Evolutionary conservation across 2,113 vertebrate genomes (phyloP), one percentile per base, ranked within the genome.

Genomic region (Sceloporus undulatus): DNA sequence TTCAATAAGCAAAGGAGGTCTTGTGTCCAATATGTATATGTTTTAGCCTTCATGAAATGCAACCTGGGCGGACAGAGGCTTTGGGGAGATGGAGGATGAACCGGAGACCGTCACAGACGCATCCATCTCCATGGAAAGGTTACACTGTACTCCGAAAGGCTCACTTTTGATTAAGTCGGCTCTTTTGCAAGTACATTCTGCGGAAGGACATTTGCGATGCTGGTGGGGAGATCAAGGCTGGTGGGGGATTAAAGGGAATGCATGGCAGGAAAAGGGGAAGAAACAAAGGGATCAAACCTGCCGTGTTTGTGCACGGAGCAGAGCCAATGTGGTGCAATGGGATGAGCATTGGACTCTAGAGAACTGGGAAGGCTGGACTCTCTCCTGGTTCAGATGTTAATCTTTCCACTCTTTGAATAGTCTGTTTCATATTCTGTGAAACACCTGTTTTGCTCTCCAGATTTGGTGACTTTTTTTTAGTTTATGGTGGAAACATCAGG

Each of bases 1-100:
- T 92, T 85, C 89, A 92, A 91, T 92, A 93, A 93, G 94, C 91
- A 89, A 86, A 92, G 93, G 87, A 93, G 90, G 87, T 91, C 94
- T 87, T 38, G 83, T 83, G 68, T 90, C 65, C 93, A 79, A 79
- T 23, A 79, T 48, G 19, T 54, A 91, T 91, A 91, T 91, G 90
- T 84, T 94, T 88, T 92, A 94, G 94, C 92, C 94, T 92, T 94
- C 91, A 94, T 90, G 94, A 91, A 86, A 94, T 90, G 92, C 83
- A 93, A 85, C 87, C 54, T 91, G 88, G 91, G 59, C 93, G 90
- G 87, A 92, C 88, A 92, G 68, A 84, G 18, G 93, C 86, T n/a
- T 14, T 78, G 92, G 65, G 5, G 56, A 91, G 88, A 91, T 91
- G 91, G 79, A 88, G 91, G 89, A 93, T 92, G 91, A 93, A 95